Evolutionary conservation across 2,113 vertebrate genomes (phyloP).

Genomic region (Bos javanicus): DNA sequence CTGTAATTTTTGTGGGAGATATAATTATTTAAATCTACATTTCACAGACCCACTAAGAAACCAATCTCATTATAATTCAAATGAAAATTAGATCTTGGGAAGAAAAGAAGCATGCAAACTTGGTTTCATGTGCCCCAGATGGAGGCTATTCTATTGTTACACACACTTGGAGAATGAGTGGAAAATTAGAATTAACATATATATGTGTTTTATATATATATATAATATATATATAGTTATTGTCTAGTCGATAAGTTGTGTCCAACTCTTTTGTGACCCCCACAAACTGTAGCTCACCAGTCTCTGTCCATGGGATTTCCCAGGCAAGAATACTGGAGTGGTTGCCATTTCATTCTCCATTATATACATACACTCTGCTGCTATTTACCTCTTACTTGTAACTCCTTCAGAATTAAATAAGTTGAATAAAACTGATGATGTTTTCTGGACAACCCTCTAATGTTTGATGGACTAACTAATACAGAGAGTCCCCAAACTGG

Average conservation of each 20-base stretch:
- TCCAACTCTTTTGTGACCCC: neutral
- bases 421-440: neutral
- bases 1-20: neutral
- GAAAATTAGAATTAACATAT: neutral
- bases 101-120: neutral
- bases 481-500: neutral
- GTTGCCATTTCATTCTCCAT: neutral
- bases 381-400: neutral
- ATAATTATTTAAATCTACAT: neutral
- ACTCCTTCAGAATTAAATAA: neutral
- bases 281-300: neutral
- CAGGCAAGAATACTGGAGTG: neutral
- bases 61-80: neutral
- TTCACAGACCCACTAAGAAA: neutral
- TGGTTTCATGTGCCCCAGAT: neutral
- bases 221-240: neutral
- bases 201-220: neutral
- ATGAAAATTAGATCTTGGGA: neutral
- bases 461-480: neutral
- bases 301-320: neutral
- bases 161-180: neutral
- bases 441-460: neutral
- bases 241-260: neutral
- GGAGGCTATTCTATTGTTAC: neutral
- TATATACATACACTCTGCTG: neutral